Conservation (phyloP, 2,888 invertebrate species). For the Neria commutata region DNA sequence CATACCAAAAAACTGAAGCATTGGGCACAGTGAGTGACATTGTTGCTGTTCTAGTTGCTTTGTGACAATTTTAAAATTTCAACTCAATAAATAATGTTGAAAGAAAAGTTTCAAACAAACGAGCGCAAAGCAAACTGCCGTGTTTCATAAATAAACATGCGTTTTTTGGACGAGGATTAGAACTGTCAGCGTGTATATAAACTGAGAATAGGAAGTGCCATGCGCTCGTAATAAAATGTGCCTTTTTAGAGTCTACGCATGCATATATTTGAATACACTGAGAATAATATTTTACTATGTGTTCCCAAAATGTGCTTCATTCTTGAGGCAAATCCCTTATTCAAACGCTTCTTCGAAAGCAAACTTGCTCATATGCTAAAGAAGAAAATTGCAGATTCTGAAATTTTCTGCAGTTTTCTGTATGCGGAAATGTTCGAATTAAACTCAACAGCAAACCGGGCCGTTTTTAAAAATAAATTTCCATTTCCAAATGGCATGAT, state of each 20-base stretch:
- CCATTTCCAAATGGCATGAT: not conserved
- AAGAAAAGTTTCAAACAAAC: conserved; percentile 3
- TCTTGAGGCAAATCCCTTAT: too few species aligned
- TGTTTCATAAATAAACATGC: conserved; percentile 20
- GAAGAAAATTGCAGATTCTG: not conserved
- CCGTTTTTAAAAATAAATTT: not conserved
- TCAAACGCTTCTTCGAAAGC: too few species aligned
- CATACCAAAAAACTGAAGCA: conserved; percentile 29
- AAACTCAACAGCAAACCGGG: not conserved
- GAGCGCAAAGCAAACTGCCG: not conserved
- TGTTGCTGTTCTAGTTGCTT: not conserved
- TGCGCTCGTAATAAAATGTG: not conserved
- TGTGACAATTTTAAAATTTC: not conserved
- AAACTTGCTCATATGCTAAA: not conserved
- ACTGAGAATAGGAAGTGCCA: too few species aligned
- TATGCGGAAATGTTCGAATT: too few species aligned
- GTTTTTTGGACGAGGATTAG: conserved; percentile 34
- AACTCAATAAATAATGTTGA: not conserved
- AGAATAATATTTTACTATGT: too few species aligned
- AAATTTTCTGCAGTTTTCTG: not conserved
- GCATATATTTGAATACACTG: too few species aligned
- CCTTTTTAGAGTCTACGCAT: conserved; percentile 35
- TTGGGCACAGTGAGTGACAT: conserved; percentile 18
- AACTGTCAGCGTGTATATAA: conserved; percentile 34
- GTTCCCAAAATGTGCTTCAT: too few species aligned